A percentile compares a stretch with the other conserved stretches of the same genome.
Evolutionary conservation across 2,888 invertebrate species (phyloP).

Genomic region (Phengaris alcon): DNA sequence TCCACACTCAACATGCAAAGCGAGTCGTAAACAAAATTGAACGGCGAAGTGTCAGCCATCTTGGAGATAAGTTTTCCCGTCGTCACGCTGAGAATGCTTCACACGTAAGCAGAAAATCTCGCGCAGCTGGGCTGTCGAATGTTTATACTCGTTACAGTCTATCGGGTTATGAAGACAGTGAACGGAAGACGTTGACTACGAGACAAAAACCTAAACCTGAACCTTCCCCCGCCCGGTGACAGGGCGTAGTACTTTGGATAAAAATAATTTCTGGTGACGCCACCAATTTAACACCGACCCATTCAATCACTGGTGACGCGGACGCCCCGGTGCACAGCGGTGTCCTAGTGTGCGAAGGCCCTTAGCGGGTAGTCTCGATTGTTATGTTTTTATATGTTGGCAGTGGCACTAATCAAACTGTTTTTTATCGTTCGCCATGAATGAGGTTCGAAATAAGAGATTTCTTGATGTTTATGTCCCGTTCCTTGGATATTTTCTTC

Average conservation of each 20-base stretch:
- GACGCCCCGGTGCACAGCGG: too few species aligned
- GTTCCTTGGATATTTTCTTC: background rate
- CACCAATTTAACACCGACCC: background rate
- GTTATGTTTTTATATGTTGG: conserved; percentile 23
- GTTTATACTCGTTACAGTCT: too few species aligned
- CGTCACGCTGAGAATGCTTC: conserved; percentile 3
- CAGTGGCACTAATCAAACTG: conserved; percentile 15
- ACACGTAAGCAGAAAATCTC: background rate
- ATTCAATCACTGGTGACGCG: too few species aligned
- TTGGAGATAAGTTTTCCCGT: conserved; percentile 16
- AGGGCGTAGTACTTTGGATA: too few species aligned
- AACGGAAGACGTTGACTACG: too few species aligned
- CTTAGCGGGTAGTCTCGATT: background rate
- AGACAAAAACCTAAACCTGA: too few species aligned
- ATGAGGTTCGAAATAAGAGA: conserved; percentile 7
- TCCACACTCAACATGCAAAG: conserved; percentile 19
- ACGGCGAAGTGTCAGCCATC: conserved; percentile 23
- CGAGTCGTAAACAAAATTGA: conserved; percentile 32
- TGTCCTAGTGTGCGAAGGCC: background rate
- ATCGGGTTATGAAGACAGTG: too few species aligned
- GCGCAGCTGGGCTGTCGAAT: background rate
- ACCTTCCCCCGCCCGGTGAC: too few species aligned
- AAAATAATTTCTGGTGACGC: background rate
- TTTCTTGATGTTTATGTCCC: conserved; percentile 5
- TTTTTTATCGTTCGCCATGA: conserved; percentile 1